Evolutionary conservation across 1,140 invertebrate genomes (phyloP).

Genomic region (Leptopilina boulardi): DNA sequence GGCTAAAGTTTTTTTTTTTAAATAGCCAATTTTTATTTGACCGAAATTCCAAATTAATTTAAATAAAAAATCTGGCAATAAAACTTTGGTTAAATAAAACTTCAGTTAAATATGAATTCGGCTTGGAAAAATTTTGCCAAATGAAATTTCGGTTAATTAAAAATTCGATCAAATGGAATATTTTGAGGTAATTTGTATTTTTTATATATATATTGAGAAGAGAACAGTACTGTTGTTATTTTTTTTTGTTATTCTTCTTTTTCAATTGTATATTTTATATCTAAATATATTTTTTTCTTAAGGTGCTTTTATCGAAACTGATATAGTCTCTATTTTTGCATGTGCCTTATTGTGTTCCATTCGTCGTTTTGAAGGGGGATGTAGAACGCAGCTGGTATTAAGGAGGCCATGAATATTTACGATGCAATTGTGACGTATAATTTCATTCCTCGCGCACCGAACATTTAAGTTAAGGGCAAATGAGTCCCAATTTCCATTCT

Average conservation of each 20-base stretch:
- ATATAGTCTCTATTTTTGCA: conserved; percentile 52
- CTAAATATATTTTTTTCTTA: conserved; percentile 46
- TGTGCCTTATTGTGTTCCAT: conserved; percentile 49
- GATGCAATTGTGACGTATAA: conserved; percentile 37
- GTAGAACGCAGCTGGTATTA: conserved; percentile 37
- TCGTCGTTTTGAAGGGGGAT: conserved; percentile 37
- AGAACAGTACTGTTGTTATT: too few relatives aligned
- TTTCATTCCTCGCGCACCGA: conserved; percentile 30
- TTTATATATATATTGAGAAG: too few relatives aligned
- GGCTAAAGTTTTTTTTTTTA: too few relatives aligned
- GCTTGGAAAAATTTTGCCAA: too few relatives aligned
- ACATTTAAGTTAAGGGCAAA: conserved; percentile 39
- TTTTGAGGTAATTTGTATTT: too few relatives aligned
- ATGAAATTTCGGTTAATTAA: too few relatives aligned
- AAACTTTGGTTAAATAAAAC: too few relatives aligned
- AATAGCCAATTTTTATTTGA: too few relatives aligned
- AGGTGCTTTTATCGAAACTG: conserved; percentile 52
- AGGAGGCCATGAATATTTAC: conserved; percentile 42
- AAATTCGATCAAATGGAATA: too few relatives aligned
- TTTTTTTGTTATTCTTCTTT: background rate
- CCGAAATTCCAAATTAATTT: too few relatives aligned
- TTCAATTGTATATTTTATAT: conserved; percentile 24
- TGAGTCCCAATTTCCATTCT: conserved; percentile 48
- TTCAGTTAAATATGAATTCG: too few relatives aligned
- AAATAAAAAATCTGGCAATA: too few relatives aligned